phyloP scores from a whole-genome alignment of 2,888 invertebrate genomes.

The Gymnoscelis rufifasciata region DNA sequence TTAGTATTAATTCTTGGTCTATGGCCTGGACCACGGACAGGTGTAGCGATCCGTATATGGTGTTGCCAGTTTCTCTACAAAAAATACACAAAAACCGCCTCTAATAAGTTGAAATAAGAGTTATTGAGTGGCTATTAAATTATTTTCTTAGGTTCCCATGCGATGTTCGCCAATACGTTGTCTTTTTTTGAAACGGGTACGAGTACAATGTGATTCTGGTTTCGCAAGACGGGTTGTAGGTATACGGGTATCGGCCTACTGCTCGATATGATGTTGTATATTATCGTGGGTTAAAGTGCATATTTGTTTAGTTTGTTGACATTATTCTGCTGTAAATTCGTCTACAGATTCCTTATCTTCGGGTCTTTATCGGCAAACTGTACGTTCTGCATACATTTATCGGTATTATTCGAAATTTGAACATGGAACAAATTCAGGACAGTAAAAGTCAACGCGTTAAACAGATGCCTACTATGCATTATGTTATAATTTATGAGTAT shows the following conservation, averaged over 20 bases:
- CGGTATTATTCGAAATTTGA: too few relatives aligned
- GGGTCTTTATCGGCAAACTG: too few relatives aligned
- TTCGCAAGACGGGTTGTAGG: constrained; percentile 70
- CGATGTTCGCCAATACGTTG: constrained; percentile 55
- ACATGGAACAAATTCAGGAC: too few relatives aligned
- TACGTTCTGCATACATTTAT: too few relatives aligned
- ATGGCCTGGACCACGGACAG: constrained; percentile 57
- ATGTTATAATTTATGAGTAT: too few relatives aligned
- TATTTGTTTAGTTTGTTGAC: constrained; percentile 6
- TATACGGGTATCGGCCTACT: constrained; percentile 39
- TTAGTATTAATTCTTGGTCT: constrained; percentile 45
- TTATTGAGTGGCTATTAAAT: constrained; percentile 40
- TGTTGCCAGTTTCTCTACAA: constrained; percentile 47
- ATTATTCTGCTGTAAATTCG: background rate
- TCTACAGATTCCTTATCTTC: background rate
- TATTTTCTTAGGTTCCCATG: constrained; percentile 69
- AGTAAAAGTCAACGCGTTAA: too few relatives aligned
- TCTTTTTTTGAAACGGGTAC: constrained; percentile 63
- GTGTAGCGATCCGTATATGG: constrained; percentile 65
- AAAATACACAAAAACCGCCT: constrained; percentile 40
- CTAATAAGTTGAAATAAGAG: constrained; percentile 47
- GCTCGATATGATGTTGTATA: constrained; percentile 16
- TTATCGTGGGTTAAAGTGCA: constrained; percentile 16
- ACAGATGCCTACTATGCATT: too few relatives aligned
- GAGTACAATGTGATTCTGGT: constrained; percentile 72